Conservation (phyloP, 1,140 invertebrate species). For the Lutraria rhynchaena region DNA sequence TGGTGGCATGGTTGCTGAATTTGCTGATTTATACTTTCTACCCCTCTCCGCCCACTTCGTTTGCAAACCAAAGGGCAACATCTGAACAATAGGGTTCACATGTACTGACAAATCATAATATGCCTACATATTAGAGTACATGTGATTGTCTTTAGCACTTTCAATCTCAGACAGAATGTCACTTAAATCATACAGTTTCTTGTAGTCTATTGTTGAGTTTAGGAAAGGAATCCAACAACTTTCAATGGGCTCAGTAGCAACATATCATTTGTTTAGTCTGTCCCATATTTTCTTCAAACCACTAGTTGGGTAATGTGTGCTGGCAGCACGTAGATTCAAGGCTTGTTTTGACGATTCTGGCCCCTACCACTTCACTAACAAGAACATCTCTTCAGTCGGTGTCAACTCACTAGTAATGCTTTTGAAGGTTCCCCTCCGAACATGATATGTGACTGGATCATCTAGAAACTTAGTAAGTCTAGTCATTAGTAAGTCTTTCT, state of each 20-base stretch:
- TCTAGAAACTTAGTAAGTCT: no score
- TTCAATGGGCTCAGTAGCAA: constrained; percentile 52
- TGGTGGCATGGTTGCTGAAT: no score
- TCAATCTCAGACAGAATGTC: no score
- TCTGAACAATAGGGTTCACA: constrained; percentile 52
- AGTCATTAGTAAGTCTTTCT: constrained; percentile 60
- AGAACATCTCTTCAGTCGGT: no score
- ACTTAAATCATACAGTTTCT: no score
- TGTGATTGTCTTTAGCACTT: constrained; percentile 45
- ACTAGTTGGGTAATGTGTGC: constrained; percentile 1
- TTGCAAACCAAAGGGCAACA: constrained; percentile 54
- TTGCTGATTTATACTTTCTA: constrained; percentile 45
- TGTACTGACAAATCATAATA: constrained; percentile 48
- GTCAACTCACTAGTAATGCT: no score
- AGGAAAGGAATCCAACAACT: constrained; percentile 26
- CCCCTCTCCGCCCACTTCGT: constrained; percentile 56
- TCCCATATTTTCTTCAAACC: constrained; percentile 34
- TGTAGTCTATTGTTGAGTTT: constrained; percentile 38
- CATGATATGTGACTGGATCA: no score
- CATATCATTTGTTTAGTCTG: constrained; percentile 51
- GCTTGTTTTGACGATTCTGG: constrained; percentile 30
- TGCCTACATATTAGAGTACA: constrained; percentile 3
- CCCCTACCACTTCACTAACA: constrained; percentile 46
- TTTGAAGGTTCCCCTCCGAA: no score
- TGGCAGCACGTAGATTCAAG: no score